Evolutionary conservation across 2,113 vertebrate genomes (phyloP), one percentile per base, ranked within the genome.

Genomic region (Labeo catla): DNA sequence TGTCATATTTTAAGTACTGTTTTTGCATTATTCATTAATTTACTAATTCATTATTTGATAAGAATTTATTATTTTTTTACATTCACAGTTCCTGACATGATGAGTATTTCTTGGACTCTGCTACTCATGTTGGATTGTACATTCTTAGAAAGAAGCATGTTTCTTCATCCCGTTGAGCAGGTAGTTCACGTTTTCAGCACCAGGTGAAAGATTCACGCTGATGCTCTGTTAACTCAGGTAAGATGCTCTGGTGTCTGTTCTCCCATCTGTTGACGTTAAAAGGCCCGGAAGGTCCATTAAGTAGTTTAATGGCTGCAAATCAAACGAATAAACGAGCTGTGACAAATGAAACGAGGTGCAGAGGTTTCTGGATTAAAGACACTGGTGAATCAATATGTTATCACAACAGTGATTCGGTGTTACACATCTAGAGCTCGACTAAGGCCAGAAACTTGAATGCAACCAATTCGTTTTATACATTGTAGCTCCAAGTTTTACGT

Each of bases 211-310:
- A 66, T 81, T 81, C 8, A 65, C 8, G 13, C 43, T 45, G 77
- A 45, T 65, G 59, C 59, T 19, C 43, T n/a, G n/a, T 65, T 65
- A 65, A 65, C n/a, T 81, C 43, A 47, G 79, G 79, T 81, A 49
- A 81, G 79, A 49, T 81, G 54, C 77, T 23, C 19, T 4, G 8
- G 13, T 28, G 61, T 74, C 57, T 61, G 34, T 28, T 54, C 49
- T 43, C 68, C 74, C 81, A 86, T 86, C 76, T 86, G 83, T 70
- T 86, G 76, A 84, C 83, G 49, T 63, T 74, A 81, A 81, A 81
- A 76, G 52, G 63, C 80, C 70, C 49, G 36, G 80, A 77, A 52
- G 90, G 86, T 74, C 81, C 90, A 91, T 91, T 92, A 89, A 87
- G 86, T 83, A 78, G 59, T 76, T 76, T 76, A 76, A 73, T 73